Evolutionary conservation across 1,140 invertebrate genomes (phyloP), one percentile per base, ranked within the genome.

Genomic region (Cyphomyrmex costatus): DNA sequence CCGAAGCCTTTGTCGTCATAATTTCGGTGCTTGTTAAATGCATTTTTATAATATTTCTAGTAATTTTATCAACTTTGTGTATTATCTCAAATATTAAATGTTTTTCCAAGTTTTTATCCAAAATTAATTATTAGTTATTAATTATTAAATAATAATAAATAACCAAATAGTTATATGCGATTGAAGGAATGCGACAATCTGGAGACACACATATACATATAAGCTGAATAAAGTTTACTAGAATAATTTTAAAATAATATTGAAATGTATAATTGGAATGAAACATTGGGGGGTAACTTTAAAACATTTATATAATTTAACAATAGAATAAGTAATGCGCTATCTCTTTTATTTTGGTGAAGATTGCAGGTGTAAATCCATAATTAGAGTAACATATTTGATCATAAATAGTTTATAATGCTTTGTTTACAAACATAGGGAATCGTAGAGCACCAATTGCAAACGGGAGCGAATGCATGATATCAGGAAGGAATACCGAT

Each of bases 401-500:
- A 36, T 21, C 12, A 58, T 58, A 19, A 42, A 42, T 42, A 68
- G n/a, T 49, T 83, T 71, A 71, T 30, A 71, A 16, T 70, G 21
- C 42, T 46, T 33, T 12, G 87, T 89, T 89, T 89, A 89, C 76
- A 51, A 30, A 74, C 61, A 3, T 61, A 42, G 53, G n/a, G 51
- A 85, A 78, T 19, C 56, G 10, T 42, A 85, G 21, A 70, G 36
- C 7, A 49, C 2, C 16, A 68, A 49, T 53, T 46, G 16, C 70
- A 85, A 53, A 60, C 58, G 63, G 63, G 70, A 86, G 84, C 68
- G 53, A 89, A 71, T 58, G 24, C 27, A 12, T 33, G 84, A 36
- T 89, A 89, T 89, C 88, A 74, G 27, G 19, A 65, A 49, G 60
- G 51, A 82, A 78, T 49, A 68, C 42, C 89, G 89, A 90, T 89